These are phyloP conservation scores for Tenthredo mesomela DNA, from an alignment of 2,888 invertebrate species.

Conservation along the genomic window DNA sequence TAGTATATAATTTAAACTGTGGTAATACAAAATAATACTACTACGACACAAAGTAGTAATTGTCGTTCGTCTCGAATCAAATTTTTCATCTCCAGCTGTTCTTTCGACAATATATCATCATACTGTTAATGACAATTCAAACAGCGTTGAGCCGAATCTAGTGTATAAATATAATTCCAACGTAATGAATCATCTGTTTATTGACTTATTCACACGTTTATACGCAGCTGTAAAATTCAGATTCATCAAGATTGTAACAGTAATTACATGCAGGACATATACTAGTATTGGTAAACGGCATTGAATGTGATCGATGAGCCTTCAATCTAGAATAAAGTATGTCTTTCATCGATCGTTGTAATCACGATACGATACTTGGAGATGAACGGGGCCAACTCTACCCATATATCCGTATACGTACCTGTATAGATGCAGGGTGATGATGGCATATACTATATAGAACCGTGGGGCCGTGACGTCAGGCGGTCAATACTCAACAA, in stretches of 20 bases:
- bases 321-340: slow-evolving; percentile 8
- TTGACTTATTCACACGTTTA: neutral
- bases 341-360: slow-evolving; percentile 2
- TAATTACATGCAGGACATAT: neutral
- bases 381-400: neutral
- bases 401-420: neutral
- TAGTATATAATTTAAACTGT: neutral
- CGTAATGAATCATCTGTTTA: neutral
- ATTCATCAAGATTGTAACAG: neutral
- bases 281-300: neutral
- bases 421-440: slow-evolving; percentile 1
- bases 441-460: slow-evolving; percentile 2
- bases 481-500: slow-evolving; percentile 48
- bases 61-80: neutral
- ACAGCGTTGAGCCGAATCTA: no score
- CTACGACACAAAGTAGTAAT: neutral
- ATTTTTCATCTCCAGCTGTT: slow-evolving; percentile 2
- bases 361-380: neutral
- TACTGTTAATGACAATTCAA: neutral
- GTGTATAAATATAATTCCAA: neutral
- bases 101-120: neutral
- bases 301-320: slow-evolving; percentile 16
- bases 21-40: neutral
- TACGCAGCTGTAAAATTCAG: neutral
- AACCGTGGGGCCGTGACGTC: slow-evolving; percentile 12